Conservation (phyloP, 2,888 invertebrate genomes). For the Temnothorax unifasciatus region DNA sequence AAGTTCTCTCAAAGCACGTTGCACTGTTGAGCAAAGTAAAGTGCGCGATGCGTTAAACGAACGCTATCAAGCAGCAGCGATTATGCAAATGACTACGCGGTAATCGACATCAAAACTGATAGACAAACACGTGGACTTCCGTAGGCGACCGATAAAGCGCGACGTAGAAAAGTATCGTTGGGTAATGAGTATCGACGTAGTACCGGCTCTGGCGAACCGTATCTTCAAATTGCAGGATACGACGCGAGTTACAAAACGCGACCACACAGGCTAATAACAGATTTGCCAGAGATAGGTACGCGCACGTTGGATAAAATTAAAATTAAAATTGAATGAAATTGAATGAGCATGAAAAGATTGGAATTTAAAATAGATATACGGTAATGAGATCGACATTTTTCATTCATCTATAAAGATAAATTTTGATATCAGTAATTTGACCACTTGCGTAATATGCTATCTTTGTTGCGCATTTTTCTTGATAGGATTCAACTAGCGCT, state of each 20-base stretch:
- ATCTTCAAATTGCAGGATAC: constrained; percentile 44
- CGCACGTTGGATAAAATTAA: not conserved
- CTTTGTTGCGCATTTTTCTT: not conserved
- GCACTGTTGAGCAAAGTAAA: not conserved
- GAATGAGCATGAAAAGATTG: not conserved
- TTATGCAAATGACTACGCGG: constrained; percentile 32
- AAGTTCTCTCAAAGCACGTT: not conserved
- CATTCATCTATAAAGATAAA: constrained; percentile 1
- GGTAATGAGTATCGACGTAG: constrained; percentile 16
- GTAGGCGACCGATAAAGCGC: constrained; percentile 17
- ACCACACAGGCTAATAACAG: constrained; percentile 32
- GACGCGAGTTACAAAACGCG: constrained; percentile 39
- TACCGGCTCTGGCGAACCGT: constrained; percentile 22
- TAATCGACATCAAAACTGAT: constrained; percentile 34
- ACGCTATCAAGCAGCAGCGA: constrained; percentile 18
- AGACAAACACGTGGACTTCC: constrained; percentile 31
- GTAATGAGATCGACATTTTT: not conserved
- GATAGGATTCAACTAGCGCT: not conserved
- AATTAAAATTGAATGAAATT: constrained; percentile 1
- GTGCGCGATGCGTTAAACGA: not conserved
- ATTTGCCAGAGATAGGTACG: constrained; percentile 19
- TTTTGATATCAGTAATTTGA: not conserved
- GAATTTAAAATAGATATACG: not conserved
- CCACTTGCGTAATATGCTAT: not conserved
- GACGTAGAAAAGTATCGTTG: constrained; percentile 3